Evolutionary conservation across 2,888 invertebrate species (phyloP).

Genomic region (Trichogramma evanescens): DNA sequence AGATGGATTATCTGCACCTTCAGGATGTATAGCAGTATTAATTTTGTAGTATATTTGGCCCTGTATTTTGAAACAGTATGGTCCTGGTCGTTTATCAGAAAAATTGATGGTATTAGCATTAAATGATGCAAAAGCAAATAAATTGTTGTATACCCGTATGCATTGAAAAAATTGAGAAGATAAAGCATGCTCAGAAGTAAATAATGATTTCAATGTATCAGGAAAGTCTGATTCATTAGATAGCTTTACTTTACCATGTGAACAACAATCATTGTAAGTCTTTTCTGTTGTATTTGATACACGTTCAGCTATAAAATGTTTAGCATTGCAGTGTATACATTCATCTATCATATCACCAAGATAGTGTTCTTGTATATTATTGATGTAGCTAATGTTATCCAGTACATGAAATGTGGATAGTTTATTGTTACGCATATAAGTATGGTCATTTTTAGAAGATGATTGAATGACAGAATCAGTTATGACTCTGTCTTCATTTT

Average conservation of each 20-base stretch:
- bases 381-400: neutral
- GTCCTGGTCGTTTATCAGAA: conserved; percentile 12
- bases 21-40: conserved; percentile 16
- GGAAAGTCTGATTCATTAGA: neutral
- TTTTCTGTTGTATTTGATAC: neutral
- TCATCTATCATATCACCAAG: neutral
- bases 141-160: conserved; percentile 4
- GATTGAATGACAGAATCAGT: too few relatives aligned
- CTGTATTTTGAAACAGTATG: conserved; percentile 19
- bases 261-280: conserved; percentile 4
- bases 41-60: conserved; percentile 23
- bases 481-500: too few relatives aligned
- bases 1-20: conserved; percentile 10
- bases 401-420: neutral
- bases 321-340: conserved; percentile 9
- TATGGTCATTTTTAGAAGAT: too few relatives aligned
- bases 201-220: neutral
- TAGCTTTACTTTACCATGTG: neutral
- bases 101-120: conserved; percentile 22
- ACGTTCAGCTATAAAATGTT: conserved; percentile 7
- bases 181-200: neutral
- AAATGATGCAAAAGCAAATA: conserved; percentile 20
- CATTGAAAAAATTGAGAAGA: neutral
- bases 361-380: neutral
- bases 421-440: too few relatives aligned